Percentiles rank a stretch among this genome's conserved stretches.
These are phyloP conservation scores for Staurois parvus DNA, from an alignment of 2,797 vertebrate species.

Conservation along the genomic window DNA sequence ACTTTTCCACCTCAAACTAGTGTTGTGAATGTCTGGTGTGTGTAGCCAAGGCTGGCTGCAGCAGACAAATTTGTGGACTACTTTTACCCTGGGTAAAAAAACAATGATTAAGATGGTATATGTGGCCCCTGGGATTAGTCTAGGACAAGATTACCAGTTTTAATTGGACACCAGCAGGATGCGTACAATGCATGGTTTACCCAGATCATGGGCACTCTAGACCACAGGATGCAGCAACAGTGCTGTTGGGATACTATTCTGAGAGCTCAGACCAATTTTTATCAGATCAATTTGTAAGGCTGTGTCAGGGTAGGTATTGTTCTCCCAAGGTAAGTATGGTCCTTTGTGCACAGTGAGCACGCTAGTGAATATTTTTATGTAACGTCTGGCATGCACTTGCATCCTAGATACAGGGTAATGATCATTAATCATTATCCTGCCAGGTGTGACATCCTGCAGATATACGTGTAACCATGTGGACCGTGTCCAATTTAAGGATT, in stretches of 20 bases:
- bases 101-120: too few species aligned
- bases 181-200: too few species aligned
- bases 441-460: constrained; percentile 23
- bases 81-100: too few species aligned
- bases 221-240: not conserved
- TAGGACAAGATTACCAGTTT: too few species aligned
- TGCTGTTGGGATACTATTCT: not conserved
- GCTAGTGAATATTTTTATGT: not conserved
- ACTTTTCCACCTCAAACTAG: too few species aligned
- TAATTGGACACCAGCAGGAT: too few species aligned
- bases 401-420: not conserved
- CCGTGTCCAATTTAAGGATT: constrained; percentile 19
- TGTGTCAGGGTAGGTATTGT: constrained; percentile 65
- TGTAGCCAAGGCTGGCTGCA: too few species aligned
- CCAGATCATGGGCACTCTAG: too few species aligned
- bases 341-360: not conserved
- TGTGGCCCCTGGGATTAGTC: too few species aligned
- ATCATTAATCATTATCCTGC: not conserved
- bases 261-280: not conserved
- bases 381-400: not conserved
- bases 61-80: too few species aligned
- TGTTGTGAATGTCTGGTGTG: too few species aligned
- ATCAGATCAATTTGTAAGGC: not conserved
- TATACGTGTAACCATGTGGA: constrained; percentile 34
- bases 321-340: constrained; percentile 38